Percentiles rank a stretch among this genome's conserved stretches.
Conservation (phyloP, 2,113 vertebrate genomes). For the Coracopsis vasa region DNA sequence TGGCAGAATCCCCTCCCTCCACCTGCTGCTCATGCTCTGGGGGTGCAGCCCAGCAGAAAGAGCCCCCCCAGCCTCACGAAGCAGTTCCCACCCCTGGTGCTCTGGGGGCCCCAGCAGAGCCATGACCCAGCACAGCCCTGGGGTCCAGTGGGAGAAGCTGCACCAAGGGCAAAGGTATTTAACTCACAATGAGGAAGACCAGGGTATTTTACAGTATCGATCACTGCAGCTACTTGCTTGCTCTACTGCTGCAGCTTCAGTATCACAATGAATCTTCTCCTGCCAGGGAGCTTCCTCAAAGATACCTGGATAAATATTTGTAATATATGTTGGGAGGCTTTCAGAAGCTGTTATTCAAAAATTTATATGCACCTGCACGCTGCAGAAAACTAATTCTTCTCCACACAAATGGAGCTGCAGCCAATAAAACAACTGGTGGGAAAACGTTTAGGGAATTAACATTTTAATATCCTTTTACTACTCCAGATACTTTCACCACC, state of each 20-base stretch:
- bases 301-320: constrained; percentile 24
- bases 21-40: background rate
- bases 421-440: constrained; percentile 51
- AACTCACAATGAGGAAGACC: background rate
- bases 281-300: constrained; percentile 25
- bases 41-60: background rate
- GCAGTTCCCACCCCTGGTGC: background rate
- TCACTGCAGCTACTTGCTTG: background rate
- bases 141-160: background rate
- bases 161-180: background rate
- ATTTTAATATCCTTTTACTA: constrained; percentile 56
- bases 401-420: constrained; percentile 11
- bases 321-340: constrained; percentile 13
- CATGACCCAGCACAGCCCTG: background rate
- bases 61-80: background rate
- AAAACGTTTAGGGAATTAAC: constrained; percentile 52
- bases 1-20: background rate
- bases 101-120: background rate
- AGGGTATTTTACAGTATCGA: background rate
- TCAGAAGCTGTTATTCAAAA: constrained; percentile 50
- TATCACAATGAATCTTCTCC: background rate
- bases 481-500: constrained; percentile 53
- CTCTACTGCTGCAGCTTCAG: background rate
- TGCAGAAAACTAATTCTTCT: constrained; percentile 36
- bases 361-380: constrained; percentile 28